Evolutionary conservation across 2,888 invertebrate species (phyloP), one percentile per base, ranked within the genome.

Genomic region (Eupithecia inturbata): DNA sequence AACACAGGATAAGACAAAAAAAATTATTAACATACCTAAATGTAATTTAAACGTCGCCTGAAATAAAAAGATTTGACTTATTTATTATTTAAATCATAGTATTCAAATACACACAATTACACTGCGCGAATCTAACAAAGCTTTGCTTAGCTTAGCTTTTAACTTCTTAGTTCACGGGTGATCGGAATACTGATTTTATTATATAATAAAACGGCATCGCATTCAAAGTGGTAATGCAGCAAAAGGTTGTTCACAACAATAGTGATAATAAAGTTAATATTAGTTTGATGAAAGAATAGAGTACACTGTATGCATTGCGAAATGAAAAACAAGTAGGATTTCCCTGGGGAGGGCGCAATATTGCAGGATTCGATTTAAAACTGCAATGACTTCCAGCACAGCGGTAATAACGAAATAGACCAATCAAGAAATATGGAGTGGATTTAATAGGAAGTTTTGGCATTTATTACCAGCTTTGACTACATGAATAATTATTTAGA

Each of bases 331-430:
- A 86, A 88, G 84, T 81, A 81, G 76, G 82, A 83, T 74, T 80
- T 92, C 84, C 90, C 82, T 81, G 92, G 92, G 91, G 90, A 80
- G 72, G 81, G 80, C 75, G 87, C 90, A 87, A 92, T 90, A 91
- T 90, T 87, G 89, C 87, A 80, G 77, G 80, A 91, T 88, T 93
- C 90, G 90, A 93, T 92, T 92, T 92, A 90, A 89, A 91, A 90
- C 89, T 88, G 82, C 85, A 85, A 86, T 83, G 68, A 76, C 68
- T 73, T 73, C 66, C 68, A 64, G 53, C 9, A 7, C 49, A 53
- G 22, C 22, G 67, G 45, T 72, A 72, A 68, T 71, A 71, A 60
- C 62, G n/a, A 68, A 73, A 68, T 49, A 66, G 67, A 62, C 28
- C 70, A 72, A 74, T 72, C 49, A 67, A 70, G 31, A 72, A 41